These are phyloP conservation scores for Apotomis capreana DNA, from an alignment of 2,888 invertebrate genomes.

Conservation along the genomic window DNA sequence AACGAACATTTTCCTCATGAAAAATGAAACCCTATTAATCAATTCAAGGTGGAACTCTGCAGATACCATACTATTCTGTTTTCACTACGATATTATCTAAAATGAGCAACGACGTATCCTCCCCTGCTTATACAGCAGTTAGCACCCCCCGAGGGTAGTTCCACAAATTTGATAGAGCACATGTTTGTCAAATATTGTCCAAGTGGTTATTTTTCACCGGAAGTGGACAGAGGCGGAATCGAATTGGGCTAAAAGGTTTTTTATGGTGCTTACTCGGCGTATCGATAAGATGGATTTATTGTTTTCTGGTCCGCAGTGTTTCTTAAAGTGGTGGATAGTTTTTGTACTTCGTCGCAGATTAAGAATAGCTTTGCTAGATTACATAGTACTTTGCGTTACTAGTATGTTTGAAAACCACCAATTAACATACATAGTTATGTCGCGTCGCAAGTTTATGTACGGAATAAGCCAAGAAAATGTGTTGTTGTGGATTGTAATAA, in stretches of 20 bases:
- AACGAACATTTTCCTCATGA: too few species aligned
- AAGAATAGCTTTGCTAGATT: too few species aligned
- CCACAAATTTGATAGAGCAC: conserved; percentile 39
- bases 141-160: conserved; percentile 36
- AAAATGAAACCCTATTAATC: too few species aligned
- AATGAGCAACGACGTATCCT: conserved; percentile 26
- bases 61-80: not conserved
- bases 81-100: conserved; percentile 11
- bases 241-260: conserved; percentile 29
- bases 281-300: conserved; percentile 22
- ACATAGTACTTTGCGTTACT: too few species aligned
- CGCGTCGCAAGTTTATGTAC: too few species aligned
- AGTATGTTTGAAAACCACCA: too few species aligned
- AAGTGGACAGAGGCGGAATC: conserved; percentile 8
- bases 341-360: not conserved
- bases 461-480: too few species aligned
- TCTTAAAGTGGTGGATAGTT: not conserved
- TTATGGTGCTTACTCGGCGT: conserved; percentile 7
- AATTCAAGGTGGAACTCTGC: not conserved
- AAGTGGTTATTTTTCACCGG: conserved; percentile 27
- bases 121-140: conserved; percentile 37
- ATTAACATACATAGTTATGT: too few species aligned
- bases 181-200: conserved; percentile 34
- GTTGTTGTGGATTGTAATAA: too few species aligned
- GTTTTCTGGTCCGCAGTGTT: not conserved